These are phyloP conservation scores for Sinocyclocheilus anshuiensis DNA, from an alignment of 2,113 vertebrate genomes.

Conservation along the genomic window DNA sequence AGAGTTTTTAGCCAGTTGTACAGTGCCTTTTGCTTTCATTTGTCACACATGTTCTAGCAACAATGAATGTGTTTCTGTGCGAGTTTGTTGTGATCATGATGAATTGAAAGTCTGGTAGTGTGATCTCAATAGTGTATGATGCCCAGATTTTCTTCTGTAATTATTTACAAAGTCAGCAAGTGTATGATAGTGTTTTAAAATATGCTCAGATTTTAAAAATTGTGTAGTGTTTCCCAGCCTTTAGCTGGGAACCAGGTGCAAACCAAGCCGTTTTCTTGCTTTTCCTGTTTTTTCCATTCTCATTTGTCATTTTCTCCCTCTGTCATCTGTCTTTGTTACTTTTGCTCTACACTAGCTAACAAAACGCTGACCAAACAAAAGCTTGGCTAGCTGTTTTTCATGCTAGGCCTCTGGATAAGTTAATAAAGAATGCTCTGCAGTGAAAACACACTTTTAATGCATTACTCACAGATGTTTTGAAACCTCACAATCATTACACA, in stretches of 20 bases:
- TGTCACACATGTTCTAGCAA: too few species aligned
- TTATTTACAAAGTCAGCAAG: too few species aligned
- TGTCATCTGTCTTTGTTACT: slow-evolving; percentile 21
- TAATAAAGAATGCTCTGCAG: slow-evolving; percentile 41
- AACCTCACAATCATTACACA: slow-evolving; percentile 1
- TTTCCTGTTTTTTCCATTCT: not conserved
- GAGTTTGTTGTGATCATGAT: too few species aligned
- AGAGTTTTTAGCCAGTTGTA: not conserved
- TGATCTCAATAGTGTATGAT: too few species aligned
- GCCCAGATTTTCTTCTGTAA: too few species aligned
- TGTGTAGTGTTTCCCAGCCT: not conserved
- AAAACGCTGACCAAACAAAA: slow-evolving; percentile 26
- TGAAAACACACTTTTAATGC: slow-evolving; percentile 14
- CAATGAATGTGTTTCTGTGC: too few species aligned
- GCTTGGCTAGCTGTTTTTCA: slow-evolving; percentile 26
- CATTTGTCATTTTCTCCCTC: not conserved
- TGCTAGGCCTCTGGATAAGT: slow-evolving; percentile 38
- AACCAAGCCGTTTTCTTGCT: not conserved
- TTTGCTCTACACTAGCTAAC: slow-evolving; percentile 19
- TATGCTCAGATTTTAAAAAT: not conserved
- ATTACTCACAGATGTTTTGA: slow-evolving; percentile 35
- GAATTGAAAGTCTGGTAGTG: too few species aligned
- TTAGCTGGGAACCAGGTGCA: not conserved
- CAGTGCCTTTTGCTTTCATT: too few species aligned
- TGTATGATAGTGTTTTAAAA: not conserved